These are phyloP conservation scores for Callorhinus ursinus DNA, from an alignment of 2,113 vertebrate genomes.

Conservation along the genomic window DNA sequence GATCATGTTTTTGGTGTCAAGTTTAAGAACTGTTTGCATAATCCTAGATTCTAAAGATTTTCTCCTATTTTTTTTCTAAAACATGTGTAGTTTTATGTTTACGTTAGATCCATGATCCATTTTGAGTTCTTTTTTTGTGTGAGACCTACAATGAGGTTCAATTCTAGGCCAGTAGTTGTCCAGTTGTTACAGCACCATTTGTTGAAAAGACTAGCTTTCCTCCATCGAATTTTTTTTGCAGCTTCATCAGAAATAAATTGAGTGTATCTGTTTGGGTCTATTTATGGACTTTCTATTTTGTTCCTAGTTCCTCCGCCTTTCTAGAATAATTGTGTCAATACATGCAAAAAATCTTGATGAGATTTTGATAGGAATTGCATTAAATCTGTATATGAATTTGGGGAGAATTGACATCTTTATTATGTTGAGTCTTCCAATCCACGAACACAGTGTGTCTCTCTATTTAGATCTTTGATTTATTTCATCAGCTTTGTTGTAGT, in stretches of 20 bases:
- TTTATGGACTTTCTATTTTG: background rate
- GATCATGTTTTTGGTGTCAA: constrained; percentile 5
- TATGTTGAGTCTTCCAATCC: constrained; percentile 10
- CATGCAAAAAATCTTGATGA: constrained; percentile 36
- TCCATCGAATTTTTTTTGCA: background rate
- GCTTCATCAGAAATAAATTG: constrained; percentile 39
- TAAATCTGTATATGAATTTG: constrained; percentile 41
- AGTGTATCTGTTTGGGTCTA: background rate
- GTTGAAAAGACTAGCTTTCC: background rate
- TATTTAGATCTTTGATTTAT: constrained; percentile 42
- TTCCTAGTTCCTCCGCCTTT: constrained; percentile 12
- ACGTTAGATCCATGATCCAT: background rate
- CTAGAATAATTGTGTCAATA: background rate
- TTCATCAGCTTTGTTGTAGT: constrained; percentile 31
- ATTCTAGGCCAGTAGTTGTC: background rate
- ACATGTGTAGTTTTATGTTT: background rate
- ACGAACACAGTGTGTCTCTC: background rate
- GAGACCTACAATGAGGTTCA: background rate
- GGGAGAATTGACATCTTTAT: background rate
- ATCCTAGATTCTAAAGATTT: background rate
- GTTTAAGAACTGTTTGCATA: background rate
- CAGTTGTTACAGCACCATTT: background rate
- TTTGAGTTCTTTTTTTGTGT: background rate
- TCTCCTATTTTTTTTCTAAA: background rate
- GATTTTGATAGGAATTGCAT: constrained; percentile 28